Evolutionary conservation across 2,797 vertebrate genomes (phyloP), one percentile per base, ranked within the genome.

Genomic region (Sebastes kiyomatsui): DNA sequence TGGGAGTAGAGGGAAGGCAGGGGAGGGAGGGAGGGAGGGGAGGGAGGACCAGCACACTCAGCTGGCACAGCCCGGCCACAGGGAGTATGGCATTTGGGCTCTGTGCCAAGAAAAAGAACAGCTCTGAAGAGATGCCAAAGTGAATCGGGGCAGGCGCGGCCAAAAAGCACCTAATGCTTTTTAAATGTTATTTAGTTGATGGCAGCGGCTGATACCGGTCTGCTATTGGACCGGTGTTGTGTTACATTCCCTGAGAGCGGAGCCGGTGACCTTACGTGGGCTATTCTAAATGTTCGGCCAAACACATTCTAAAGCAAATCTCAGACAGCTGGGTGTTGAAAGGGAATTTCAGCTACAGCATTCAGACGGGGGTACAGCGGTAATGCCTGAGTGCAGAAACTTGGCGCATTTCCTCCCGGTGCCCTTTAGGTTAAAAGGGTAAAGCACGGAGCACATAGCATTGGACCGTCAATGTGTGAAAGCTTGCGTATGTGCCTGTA

Each of bases 141-240:
- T 69, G 89, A 87, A 87, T 80, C 49, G 23, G 68, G 77, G 75
- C 75, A 76, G 81, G 67, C 87, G 80, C 46, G 75, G 90, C 90
- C 87, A 91, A 90, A 94, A 90, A 92, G 92, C 90, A 91, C 85
- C 87, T 90, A 95, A 95, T 93, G 91, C 89, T 94, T 93, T 95
- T 94, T 92, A 94, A 94, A 95, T 94, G 93, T 94, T 95, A 94
- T 95, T 95, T 88, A 92, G 92, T 90, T 93, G 93, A 96, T 95
- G 88, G 93, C 82, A 83, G 92, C 60, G 86, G 85, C 77, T 87
- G 94, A 93, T 90, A 94, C 78, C 55, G 77, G 72, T 82, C 77
- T 56, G 77, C 88, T 81, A 80, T 64, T 80, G 78, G 84, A 80
- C 80, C 88, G 69, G 85, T 80, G 67, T 94, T 90, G 35, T 72